Base-by-base conservation (phyloP, 2,113 vertebrate genomes). In the Ornithorhynchus anatinus region DNA sequence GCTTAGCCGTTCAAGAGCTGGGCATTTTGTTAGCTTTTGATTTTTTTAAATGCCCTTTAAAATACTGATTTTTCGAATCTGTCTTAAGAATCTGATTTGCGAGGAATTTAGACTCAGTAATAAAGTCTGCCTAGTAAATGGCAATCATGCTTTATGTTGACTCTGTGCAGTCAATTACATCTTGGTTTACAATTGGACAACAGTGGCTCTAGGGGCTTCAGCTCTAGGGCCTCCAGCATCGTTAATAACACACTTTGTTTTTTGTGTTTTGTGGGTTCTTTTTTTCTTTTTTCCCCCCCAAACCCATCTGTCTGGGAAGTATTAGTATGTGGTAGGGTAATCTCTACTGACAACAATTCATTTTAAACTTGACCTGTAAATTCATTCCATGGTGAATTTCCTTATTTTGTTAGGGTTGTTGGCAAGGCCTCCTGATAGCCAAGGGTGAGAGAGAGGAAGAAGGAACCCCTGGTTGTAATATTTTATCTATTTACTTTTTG, bases 151-250 rank as follows among this genome's bases (percentile, higher is more conserved):
- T 76, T 16, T 57, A 84, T 80, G 54, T 64, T 71, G 66, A 79
- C 74, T 60, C 47, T 57, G 65, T 79, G 59, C 64, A 62, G 42
- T 80, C 33, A 6, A 2, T 88, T 77, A 79, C 62, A 77, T 87
- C 65, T 89, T 80, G 91, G 59, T 80, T 84, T 85, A 43, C 45
- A 31, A 79, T 84, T 67, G 76, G 69, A 65, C 15, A 45, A 48
- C 38, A 48, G 38, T 48, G 65, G 35, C 51, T 43, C 48, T 5
- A 33, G n/a, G n/a, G n/a, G n/a, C n/a, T n/a, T n/a, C n/a, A 42
- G 56, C 59, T 57, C 22, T 72, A 52, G 60, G 25, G n/a, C 59
- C 66, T 76, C 58, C 42, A 59, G 53, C 50, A 63, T 11, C 27
- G n/a, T 52, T 71, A 61, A 72, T 59, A 81, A 67, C 61, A 61